Conservation (phyloP, 2,113 vertebrate genomes). For the Puntigrus tetrazona region DNA sequence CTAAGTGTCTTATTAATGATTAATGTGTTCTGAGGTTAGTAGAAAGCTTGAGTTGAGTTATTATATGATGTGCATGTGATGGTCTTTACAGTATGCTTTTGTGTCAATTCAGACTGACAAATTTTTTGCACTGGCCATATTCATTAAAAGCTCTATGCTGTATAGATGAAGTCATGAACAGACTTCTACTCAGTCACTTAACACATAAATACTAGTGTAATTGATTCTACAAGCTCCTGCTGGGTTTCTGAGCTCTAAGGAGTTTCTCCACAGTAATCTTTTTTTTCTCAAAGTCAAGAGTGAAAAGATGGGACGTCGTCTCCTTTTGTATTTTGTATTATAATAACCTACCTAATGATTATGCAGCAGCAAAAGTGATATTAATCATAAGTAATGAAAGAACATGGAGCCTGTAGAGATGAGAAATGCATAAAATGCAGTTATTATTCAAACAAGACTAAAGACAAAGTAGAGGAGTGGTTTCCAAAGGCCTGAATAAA, state of each 20-base stretch:
- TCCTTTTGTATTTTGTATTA: conserved; percentile 31
- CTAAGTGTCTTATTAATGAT: neutral
- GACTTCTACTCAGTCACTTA: neutral
- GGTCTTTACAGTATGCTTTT: neutral
- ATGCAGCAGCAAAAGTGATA: conserved; percentile 40
- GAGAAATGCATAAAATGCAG: conserved; percentile 34
- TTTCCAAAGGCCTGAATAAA: conserved; percentile 18
- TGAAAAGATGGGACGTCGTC: neutral
- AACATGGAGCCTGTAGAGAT: conserved; percentile 22
- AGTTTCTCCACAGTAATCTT: neutral
- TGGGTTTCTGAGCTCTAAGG: neutral
- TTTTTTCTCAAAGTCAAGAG: conserved; percentile 4
- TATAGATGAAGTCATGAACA: neutral
- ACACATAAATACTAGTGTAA: neutral
- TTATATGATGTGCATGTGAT: neutral
- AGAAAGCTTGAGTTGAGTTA: neutral
- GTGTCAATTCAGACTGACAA: neutral
- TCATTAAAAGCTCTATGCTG: neutral
- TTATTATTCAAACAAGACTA: conserved; percentile 48
- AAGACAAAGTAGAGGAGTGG: neutral
- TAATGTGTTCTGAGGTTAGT: neutral
- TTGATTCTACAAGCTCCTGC: neutral
- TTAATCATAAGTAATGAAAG: conserved; percentile 52
- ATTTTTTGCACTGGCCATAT: neutral
- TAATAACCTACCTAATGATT: conserved; percentile 49